These are phyloP conservation scores for Procambarus virginalis DNA, from an alignment of 1,140 invertebrate species.

Conservation along the genomic window DNA sequence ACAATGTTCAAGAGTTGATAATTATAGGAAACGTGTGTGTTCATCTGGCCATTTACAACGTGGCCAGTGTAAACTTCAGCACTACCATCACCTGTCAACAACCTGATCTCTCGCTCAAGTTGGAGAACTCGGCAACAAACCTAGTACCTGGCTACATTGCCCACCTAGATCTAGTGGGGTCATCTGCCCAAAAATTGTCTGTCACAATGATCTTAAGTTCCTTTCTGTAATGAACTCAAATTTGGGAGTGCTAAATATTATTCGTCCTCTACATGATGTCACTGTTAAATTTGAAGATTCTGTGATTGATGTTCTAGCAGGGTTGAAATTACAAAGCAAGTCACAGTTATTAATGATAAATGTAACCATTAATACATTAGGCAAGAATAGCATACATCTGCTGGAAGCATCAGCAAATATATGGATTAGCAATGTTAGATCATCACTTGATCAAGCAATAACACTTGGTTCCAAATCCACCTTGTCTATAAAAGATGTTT, in stretches of 20 bases:
- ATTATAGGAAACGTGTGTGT: constrained; percentile 13
- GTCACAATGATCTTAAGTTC: background rate
- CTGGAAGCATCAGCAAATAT: constrained; percentile 15
- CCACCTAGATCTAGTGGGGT: constrained; percentile 23
- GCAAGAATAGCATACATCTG: constrained; percentile 15
- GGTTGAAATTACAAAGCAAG: constrained; percentile 6
- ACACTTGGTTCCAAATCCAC: constrained; percentile 1
- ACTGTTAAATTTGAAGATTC: constrained; percentile 23
- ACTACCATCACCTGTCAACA: background rate
- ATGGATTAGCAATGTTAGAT: constrained; percentile 16
- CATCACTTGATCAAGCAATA: constrained; percentile 18
- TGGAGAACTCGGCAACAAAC: constrained; percentile 22
- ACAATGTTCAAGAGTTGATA: constrained; percentile 8
- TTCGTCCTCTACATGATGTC: background rate
- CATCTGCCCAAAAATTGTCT: background rate
- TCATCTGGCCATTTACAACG: constrained; percentile 5
- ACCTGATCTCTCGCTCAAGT: background rate
- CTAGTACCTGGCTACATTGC: constrained; percentile 16
- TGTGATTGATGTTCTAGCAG: constrained; percentile 5
- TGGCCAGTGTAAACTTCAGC: constrained; percentile 22
- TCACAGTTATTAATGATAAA: constrained; percentile 16
- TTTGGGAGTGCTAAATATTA: background rate
- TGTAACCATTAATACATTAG: constrained; percentile 25
- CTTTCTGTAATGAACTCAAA: constrained; percentile 1
- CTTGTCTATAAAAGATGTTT: background rate